Evolutionary conservation across 30 jellyfish, hydroid and myxozoan species (phyloP), one percentile per base, ranked within the genome.

Genomic region (Cassiopea xamachana): DNA sequence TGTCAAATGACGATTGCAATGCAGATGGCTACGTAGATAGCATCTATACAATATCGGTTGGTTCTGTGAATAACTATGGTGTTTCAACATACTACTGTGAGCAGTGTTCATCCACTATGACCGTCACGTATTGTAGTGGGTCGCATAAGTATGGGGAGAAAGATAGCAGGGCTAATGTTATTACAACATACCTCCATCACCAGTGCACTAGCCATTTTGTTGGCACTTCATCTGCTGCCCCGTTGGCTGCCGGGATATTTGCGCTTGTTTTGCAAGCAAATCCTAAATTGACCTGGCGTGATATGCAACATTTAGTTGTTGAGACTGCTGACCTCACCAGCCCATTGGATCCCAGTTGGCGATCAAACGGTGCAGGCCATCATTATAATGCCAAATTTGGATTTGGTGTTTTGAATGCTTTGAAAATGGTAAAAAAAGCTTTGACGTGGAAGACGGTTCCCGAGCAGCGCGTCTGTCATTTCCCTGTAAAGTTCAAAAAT

Each of bases 171-270:
- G 98, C 98, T 1, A 78, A 93, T 48, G 98, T 92, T 67, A 93
- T 97, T 69, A 97, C 99, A 19, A 97, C 99, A 47, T 94, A 86
- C 72, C 87, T 92, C 44, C 98, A 92, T 85, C 98, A 93, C 73
- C 97, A 92, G 64, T 97, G 99, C 84, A 97, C 99, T 15, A 92
- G 93, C 6, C 98, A 94, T 73, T 97, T 97, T 87, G 98, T 91
- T 62, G 99, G 99, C 51, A 97, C 99, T n/a, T 93, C 98, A 76
- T 97, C 99, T 12, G 98, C 99, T 68, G 99, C 99, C 84, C 99
- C 99, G 1, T 75, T 97, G 60, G 98, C 99, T 60, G 98, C 98
- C 49, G 98, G 97, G 61, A 93, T 97, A 60, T 84, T 97, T 58
- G 99, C 99, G 1, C 85, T 97, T 64, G 99, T 84, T 3, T 91